phyloP scores from a whole-genome alignment of 1,140 invertebrate genomes.

The Drosophila willistoni region DNA sequence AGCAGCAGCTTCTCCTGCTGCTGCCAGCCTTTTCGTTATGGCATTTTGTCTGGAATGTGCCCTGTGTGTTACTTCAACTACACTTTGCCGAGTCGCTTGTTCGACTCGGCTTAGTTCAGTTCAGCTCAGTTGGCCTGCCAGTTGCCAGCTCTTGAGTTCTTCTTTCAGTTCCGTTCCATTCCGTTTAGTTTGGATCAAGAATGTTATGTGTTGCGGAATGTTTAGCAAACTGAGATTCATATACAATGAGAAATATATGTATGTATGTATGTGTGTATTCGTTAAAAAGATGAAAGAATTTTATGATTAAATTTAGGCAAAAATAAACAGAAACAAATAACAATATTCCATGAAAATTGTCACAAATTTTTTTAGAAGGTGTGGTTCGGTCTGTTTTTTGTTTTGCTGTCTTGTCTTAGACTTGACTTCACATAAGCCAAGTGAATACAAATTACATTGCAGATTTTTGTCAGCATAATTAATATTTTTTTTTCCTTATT shows the following conservation, averaged over 20 bases:
- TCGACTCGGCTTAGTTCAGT: neutral
- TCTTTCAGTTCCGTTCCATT: conserved; percentile 17
- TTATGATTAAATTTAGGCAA: conserved; percentile 37
- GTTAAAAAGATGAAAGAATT: conserved; percentile 14
- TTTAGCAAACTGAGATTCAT: conserved; percentile 52
- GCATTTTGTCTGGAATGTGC: conserved; percentile 17
- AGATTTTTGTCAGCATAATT: conserved; percentile 59
- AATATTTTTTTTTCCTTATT: conserved; percentile 62
- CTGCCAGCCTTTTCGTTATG: conserved; percentile 3
- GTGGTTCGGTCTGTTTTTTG: neutral
- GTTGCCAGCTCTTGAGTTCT: conserved; percentile 14
- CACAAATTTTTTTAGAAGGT: conserved; percentile 24
- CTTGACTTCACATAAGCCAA: conserved; percentile 39
- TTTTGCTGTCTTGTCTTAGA: neutral
- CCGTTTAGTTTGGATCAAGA: conserved; percentile 32
- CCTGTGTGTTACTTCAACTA: conserved; percentile 27
- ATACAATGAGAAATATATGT: conserved; percentile 7
- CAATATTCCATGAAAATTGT: conserved; percentile 12
- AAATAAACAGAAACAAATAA: neutral
- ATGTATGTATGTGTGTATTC: neutral
- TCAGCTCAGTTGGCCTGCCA: neutral
- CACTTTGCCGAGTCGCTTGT: neutral
- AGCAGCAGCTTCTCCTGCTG: conserved; percentile 21
- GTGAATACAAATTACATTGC: conserved; percentile 54
- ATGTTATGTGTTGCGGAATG: conserved; percentile 69